phyloP scores from a whole-genome alignment of 2,888 invertebrate species.

The Lithophane leautieri region DNA sequence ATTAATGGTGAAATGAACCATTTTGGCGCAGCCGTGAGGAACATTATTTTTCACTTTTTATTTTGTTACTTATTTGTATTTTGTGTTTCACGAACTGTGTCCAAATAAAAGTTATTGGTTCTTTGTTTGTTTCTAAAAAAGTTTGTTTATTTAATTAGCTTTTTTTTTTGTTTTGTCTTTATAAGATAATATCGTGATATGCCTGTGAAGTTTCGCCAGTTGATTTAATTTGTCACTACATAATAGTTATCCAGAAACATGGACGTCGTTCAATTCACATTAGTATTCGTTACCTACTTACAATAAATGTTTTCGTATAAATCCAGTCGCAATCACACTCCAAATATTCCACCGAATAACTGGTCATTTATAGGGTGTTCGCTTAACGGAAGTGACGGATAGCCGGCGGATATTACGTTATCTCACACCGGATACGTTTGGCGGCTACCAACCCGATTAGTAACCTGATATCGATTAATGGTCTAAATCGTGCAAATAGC shows the following conservation, averaged over 20 bases:
- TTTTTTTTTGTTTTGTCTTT: too few species aligned
- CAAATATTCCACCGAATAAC: constrained; percentile 38
- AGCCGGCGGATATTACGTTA: constrained; percentile 77
- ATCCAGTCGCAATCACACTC: constrained; percentile 11
- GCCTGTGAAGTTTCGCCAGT: too few species aligned
- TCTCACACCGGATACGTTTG: constrained; percentile 72
- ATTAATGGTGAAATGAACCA: too few species aligned
- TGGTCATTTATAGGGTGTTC: constrained; percentile 42
- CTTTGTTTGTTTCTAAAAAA: too few species aligned
- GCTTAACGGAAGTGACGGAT: constrained; percentile 68
- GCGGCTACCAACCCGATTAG: constrained; percentile 67
- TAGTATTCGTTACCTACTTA: too few species aligned
- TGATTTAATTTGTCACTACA: background rate
- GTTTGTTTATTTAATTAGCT: too few species aligned
- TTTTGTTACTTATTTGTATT: too few species aligned
- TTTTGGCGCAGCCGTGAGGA: too few species aligned
- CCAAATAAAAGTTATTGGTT: too few species aligned
- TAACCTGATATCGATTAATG: constrained; percentile 49
- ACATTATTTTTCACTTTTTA: too few species aligned
- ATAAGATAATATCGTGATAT: too few species aligned
- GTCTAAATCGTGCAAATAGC: constrained; percentile 6
- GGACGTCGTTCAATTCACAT: background rate
- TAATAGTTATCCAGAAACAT: background rate
- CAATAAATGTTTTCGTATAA: constrained; percentile 9
- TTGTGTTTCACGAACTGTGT: too few species aligned